phyloP scores from a whole-genome alignment of 1,140 invertebrate species.

The Frieseomelitta varia region DNA sequence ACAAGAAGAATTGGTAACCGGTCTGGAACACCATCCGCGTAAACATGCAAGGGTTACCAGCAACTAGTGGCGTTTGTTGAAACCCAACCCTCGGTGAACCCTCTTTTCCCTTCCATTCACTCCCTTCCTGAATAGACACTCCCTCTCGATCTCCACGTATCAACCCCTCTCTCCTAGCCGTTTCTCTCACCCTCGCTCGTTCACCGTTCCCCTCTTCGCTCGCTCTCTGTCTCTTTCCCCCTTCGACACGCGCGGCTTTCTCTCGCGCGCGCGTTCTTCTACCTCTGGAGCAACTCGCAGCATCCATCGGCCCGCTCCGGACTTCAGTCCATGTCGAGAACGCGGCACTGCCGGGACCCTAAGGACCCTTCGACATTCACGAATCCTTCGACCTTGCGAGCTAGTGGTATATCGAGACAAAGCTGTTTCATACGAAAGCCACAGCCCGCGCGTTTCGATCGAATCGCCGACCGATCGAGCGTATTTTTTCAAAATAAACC shows the following conservation, averaged over 20 bases:
- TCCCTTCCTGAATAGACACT: slow-evolving; percentile 53
- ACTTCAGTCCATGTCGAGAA: slow-evolving; percentile 81
- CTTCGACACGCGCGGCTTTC: slow-evolving; percentile 66
- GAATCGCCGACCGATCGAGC: not conserved
- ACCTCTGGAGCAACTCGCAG: slow-evolving; percentile 74
- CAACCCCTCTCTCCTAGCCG: slow-evolving; percentile 40
- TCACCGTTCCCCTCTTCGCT: slow-evolving; percentile 42
- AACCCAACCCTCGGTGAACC: slow-evolving; percentile 31
- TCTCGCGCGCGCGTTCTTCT: slow-evolving; percentile 70
- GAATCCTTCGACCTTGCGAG: slow-evolving; percentile 43
- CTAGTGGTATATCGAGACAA: slow-evolving; percentile 2
- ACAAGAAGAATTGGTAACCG: slow-evolving; percentile 5
- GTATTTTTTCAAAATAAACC: not conserved
- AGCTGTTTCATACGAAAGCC: not conserved
- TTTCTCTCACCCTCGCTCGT: slow-evolving; percentile 46
- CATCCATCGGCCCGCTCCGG: slow-evolving; percentile 73
- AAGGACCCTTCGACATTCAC: slow-evolving; percentile 62
- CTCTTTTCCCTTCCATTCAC: slow-evolving; percentile 36
- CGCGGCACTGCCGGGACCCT: slow-evolving; percentile 78
- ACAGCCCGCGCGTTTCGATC: not conserved
- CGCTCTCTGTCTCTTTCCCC: slow-evolving; percentile 58
- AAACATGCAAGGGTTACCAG: slow-evolving; percentile 63
- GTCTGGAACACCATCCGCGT: slow-evolving; percentile 37
- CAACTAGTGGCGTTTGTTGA: slow-evolving; percentile 72
- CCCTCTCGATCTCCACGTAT: slow-evolving; percentile 46